Percentiles rank a stretch among this genome's conserved stretches.
phyloP scores from a whole-genome alignment of 2,797 vertebrate genomes.

The Sebastiscus tertius region DNA sequence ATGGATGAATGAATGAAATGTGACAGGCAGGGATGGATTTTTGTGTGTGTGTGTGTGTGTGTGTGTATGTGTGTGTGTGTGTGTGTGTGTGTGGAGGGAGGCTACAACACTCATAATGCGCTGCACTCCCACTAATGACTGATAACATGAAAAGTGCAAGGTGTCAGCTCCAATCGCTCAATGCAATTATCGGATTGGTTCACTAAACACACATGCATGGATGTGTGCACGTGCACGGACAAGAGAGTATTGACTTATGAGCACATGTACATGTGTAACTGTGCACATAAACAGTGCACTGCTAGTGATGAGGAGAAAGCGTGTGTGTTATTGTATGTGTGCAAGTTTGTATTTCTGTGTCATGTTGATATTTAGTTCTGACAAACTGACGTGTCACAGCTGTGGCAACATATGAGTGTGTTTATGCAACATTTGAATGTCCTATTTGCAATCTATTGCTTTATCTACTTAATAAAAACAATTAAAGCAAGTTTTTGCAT shows the following conservation, averaged over 20 bases:
- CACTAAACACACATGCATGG: conserved; percentile 1
- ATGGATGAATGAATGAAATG: conserved; percentile 40
- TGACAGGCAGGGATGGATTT: conserved; percentile 30
- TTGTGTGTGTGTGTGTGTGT: not conserved
- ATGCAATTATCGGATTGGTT: conserved; percentile 38
- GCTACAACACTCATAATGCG: conserved; percentile 36
- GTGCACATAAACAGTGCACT: not conserved
- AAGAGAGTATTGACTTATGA: not conserved
- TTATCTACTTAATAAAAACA: no score
- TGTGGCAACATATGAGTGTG: not conserved
- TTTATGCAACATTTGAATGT: not conserved
- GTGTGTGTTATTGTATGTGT: not conserved
- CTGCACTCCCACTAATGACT: conserved; percentile 57
- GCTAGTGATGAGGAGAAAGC: not conserved
- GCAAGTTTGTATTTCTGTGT: not conserved
- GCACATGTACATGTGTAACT: not conserved
- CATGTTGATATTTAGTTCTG: not conserved
- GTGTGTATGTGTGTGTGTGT: not conserved
- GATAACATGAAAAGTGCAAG: conserved; percentile 48
- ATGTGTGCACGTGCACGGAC: not conserved
- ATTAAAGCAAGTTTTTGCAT: no score
- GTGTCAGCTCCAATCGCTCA: conserved; percentile 43
- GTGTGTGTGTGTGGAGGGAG: not conserved
- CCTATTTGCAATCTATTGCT: not conserved
- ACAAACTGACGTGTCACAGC: not conserved